These are phyloP conservation scores for Dryoscopus gambensis DNA, from an alignment of 2,113 vertebrate genomes.

Conservation along the genomic window DNA sequence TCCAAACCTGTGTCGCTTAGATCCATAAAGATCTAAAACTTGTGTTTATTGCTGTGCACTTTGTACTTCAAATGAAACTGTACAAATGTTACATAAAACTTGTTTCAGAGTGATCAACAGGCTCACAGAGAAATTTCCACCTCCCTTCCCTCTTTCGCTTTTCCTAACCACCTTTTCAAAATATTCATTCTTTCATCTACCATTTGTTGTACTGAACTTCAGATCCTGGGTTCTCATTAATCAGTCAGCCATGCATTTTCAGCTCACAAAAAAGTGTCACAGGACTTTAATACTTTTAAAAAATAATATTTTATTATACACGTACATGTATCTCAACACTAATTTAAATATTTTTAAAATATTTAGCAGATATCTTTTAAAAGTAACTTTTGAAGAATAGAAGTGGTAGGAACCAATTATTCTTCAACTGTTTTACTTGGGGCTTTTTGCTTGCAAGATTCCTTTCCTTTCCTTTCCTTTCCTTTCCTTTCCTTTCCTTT, in stretches of 20 bases:
- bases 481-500: too few species aligned
- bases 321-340: background rate
- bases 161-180: background rate
- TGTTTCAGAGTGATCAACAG: background rate
- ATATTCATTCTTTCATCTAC: background rate
- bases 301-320: background rate
- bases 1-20: background rate
- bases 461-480: too few species aligned
- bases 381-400: background rate
- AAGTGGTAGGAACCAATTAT: background rate
- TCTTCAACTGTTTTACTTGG: rapidly evolving
- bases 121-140: background rate
- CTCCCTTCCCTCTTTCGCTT: background rate
- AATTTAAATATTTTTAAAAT: background rate
- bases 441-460: background rate
- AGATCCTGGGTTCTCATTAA: background rate
- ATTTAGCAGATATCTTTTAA: background rate
- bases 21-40: background rate
- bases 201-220: background rate
- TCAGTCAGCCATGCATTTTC: background rate
- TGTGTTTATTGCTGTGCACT: background rate
- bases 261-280: background rate
- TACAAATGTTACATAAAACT: background rate
- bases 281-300: background rate
- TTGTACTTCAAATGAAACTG: background rate